Conservation (phyloP, 2,888 invertebrate species). For the Noctuana brunneofusca region DNA sequence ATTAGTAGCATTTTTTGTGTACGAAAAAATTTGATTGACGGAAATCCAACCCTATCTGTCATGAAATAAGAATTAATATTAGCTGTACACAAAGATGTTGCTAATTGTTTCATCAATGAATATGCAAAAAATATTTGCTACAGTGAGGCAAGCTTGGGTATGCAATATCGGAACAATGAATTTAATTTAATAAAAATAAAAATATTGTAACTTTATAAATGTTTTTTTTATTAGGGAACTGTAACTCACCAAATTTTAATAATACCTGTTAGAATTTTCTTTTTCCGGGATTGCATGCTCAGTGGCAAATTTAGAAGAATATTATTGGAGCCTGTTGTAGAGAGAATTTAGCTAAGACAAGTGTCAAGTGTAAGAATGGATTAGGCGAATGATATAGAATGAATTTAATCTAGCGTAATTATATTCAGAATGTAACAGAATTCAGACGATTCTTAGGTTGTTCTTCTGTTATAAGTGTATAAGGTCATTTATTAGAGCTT, state of each 20-base stretch:
- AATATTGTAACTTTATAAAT: too few relatives aligned
- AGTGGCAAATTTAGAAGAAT: neutral
- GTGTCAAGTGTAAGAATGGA: neutral
- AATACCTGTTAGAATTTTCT: neutral
- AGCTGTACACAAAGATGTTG: neutral
- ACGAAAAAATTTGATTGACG: neutral
- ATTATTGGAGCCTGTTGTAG: conserved; percentile 20
- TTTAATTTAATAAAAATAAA: neutral
- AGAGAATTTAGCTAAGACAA: conserved; percentile 16
- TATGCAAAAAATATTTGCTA: neutral
- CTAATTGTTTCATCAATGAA: too few relatives aligned
- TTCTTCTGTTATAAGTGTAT: neutral
- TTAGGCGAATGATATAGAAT: conserved; percentile 16
- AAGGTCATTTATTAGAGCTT: too few relatives aligned
- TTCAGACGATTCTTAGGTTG: neutral
- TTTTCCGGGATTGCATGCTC: neutral
- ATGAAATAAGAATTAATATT: neutral
- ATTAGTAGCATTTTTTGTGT: neutral
- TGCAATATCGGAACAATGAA: neutral
- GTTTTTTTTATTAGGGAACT: neutral
- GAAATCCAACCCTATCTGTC: neutral
- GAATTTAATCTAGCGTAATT: conserved; percentile 15
- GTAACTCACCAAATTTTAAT: neutral
- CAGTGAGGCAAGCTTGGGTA: neutral
- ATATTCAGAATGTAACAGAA: conserved; percentile 6